Conservation (phyloP, 2,797 vertebrate genomes). For the Gymnoscopelus microlampas region DNA sequence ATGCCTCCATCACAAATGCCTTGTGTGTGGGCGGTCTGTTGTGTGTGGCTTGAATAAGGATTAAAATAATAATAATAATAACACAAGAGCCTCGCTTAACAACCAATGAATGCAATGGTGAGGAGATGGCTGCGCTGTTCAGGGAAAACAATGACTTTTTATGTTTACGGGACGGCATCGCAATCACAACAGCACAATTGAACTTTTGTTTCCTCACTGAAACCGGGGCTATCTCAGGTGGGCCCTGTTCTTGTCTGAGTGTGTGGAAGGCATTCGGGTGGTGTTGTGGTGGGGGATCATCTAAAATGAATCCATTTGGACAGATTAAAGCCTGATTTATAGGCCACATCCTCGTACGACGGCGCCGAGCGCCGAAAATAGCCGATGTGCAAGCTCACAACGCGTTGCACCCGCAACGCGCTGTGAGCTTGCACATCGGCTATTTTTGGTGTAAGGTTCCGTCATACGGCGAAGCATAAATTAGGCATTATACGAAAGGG, state of each 20-base stretch:
- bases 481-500: neutral
- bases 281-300: conserved; percentile 64
- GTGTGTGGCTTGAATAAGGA: conserved; percentile 71
- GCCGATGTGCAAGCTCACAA: too few relatives aligned
- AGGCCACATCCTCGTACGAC: too few relatives aligned
- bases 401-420: too few relatives aligned
- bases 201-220: conserved; percentile 1
- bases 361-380: too few relatives aligned
- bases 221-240: conserved; percentile 42
- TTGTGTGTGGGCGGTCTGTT: conserved; percentile 77
- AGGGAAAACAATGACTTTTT: conserved; percentile 9
- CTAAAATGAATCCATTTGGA: conserved; percentile 81
- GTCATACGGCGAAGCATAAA: too few relatives aligned
- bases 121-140: conserved; percentile 22
- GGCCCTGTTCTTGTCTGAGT: conserved; percentile 31
- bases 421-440: too few relatives aligned
- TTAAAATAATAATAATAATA: conserved; percentile 75
- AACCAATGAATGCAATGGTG: conserved; percentile 41
- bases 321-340: conserved; percentile 38
- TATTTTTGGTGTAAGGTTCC: too few relatives aligned
- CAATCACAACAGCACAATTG: too few relatives aligned
- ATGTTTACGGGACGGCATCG: conserved; percentile 10
- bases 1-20: conserved; percentile 81
- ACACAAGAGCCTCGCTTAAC: conserved; percentile 40
- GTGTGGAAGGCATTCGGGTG: conserved; percentile 67